Evolutionary conservation across 2,888 invertebrate genomes (phyloP), one percentile per base, ranked within the genome.

Genomic region (Scaptomyza parva): DNA sequence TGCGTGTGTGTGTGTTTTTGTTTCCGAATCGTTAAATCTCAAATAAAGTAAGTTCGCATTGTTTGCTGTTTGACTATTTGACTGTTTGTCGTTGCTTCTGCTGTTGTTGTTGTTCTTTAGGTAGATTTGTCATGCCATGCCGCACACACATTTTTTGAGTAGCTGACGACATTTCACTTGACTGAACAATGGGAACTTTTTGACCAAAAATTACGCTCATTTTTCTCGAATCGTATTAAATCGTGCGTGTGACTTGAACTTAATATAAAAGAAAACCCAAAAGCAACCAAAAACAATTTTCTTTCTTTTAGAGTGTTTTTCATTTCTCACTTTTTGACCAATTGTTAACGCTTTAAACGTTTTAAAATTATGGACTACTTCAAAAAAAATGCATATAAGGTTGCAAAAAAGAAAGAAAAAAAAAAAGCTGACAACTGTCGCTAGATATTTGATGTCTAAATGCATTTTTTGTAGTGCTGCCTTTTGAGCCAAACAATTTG

Each of bases 1-100:
- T 4, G 26, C 8, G 1, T 69, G 68, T 74, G 28, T 82, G 50
- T 67, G 58, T 69, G 70, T 74, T 18, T 45, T 83, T 76, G 59
- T 80, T 86, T 86, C 89, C 89, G 73, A 75, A 84, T 86, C 86
- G 86, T 89, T 86, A 83, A 86, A 72, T 73, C 74, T 60, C 66
- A 75, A 89, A 81, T 77, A 65, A 85, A 85, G 48, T 78, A 51
- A 43, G 68, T 54, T 76, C 48, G 44, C 47, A 48, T 59, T 62
- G 52, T 44, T 43, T 63, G 35, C 24, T 60, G 47, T 7, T 14
- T 33, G 48, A n/a, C n/a, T n/a, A n/a, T n/a, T n/a, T n/a, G 9
- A 18, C 12, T 35, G 28, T 33, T 39, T 35, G 41, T 8, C 55
- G 65, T 9, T 71, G 44, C 8, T n/a, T n/a, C n/a, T 52, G 58